phyloP scores from a whole-genome alignment of 2,888 invertebrate species.

The Phorcus lineatus region DNA sequence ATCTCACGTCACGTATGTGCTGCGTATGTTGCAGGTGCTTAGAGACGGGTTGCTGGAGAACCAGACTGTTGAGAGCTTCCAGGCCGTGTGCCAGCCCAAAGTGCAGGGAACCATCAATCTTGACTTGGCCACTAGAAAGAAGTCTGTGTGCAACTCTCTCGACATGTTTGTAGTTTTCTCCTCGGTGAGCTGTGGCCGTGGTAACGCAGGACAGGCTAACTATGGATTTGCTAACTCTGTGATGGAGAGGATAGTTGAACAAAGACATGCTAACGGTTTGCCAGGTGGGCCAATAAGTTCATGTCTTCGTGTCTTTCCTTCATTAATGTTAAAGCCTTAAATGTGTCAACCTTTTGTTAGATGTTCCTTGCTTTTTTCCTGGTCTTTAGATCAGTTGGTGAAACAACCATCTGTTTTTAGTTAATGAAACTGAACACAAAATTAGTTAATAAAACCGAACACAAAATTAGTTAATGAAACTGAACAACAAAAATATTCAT shows the following conservation, averaged over 20 bases:
- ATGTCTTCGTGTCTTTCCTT: too few relatives aligned
- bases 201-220: conserved; percentile 96
- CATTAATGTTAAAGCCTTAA: too few relatives aligned
- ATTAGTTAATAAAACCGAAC: too few relatives aligned
- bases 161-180: conserved; percentile 98
- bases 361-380: too few relatives aligned
- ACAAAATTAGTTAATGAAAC: too few relatives aligned
- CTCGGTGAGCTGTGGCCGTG: conserved; percentile 96
- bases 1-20: too few relatives aligned
- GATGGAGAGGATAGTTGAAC: conserved; percentile 96
- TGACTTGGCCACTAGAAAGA: conserved; percentile 85
- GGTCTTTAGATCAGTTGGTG: too few relatives aligned
- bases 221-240: conserved; percentile 97
- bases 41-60: conserved; percentile 92
- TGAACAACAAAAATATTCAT: too few relatives aligned
- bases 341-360: too few relatives aligned
- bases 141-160: conserved; percentile 82
- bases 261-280: conserved; percentile 87
- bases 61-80: conserved; percentile 86
- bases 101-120: conserved; percentile 88
- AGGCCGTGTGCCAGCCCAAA: conserved; percentile 88
- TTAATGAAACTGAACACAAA: too few relatives aligned
- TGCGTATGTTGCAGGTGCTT: conserved; percentile 81
- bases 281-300: conserved; percentile 79
- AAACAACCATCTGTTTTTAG: too few relatives aligned